phyloP scores from a whole-genome alignment of 1,140 invertebrate species.

The Drosophila ohnishii region DNA sequence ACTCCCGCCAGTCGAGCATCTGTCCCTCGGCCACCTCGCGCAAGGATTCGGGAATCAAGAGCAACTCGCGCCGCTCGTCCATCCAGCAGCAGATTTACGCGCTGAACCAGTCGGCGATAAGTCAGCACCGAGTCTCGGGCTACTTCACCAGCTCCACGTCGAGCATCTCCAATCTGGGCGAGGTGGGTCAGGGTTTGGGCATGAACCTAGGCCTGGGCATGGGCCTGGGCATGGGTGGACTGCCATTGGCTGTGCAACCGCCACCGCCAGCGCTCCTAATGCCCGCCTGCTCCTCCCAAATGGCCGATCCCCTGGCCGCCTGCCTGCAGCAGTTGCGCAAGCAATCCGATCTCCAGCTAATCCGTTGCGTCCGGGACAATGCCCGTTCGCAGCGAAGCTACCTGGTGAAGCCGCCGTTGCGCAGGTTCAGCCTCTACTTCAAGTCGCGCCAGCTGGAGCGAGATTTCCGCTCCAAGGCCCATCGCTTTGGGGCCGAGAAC shows the following conservation, averaged over 20 bases:
- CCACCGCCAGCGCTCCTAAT: constrained; percentile 22
- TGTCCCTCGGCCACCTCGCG: constrained; percentile 90
- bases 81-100: constrained; percentile 90
- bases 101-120: constrained; percentile 87
- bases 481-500: constrained; percentile 86
- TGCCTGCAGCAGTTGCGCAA: constrained; percentile 92
- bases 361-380: constrained; percentile 92
- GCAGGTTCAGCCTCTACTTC: constrained; percentile 92
- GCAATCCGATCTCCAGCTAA: constrained; percentile 93
- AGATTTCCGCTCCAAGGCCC: constrained; percentile 93
- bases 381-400: constrained; percentile 91
- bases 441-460: constrained; percentile 91
- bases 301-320: constrained; percentile 85
- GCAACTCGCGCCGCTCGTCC: constrained; percentile 91
- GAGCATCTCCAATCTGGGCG: constrained; percentile 84
- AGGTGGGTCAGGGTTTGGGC: constrained; percentile 27
- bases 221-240: not conserved
- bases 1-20: constrained; percentile 84
- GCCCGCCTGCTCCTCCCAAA: constrained; percentile 60
- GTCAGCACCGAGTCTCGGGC: constrained; percentile 92
- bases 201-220: not conserved
- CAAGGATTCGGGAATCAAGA: constrained; percentile 94
- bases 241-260: constrained; percentile 29
- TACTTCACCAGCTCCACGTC: constrained; percentile 93
- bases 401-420: constrained; percentile 94